phyloP scores from a whole-genome alignment of 2,888 invertebrate species.

The Alloscopus bannaensis region DNA sequence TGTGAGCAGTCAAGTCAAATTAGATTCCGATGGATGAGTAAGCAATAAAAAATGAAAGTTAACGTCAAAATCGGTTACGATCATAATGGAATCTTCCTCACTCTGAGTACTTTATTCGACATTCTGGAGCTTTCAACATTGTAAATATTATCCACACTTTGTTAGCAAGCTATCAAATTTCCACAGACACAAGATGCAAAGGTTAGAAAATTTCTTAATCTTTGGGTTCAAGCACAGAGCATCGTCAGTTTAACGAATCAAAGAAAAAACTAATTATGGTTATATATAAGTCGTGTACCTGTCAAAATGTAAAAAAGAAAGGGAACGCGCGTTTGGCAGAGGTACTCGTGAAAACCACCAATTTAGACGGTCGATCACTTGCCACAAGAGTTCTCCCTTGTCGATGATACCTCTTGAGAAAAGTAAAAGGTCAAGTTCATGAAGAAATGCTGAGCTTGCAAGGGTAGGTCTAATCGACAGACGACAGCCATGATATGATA shows the following conservation, averaged over 20 bases:
- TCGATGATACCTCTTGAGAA: slow-evolving; percentile 9
- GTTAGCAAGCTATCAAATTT: too few relatives aligned
- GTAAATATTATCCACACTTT: too few relatives aligned
- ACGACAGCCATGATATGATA: slow-evolving; percentile 13
- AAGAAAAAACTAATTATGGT: background rate
- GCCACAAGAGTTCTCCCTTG: background rate
- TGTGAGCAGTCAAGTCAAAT: background rate
- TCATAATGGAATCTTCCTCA: too few relatives aligned
- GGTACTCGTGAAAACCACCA: slow-evolving; percentile 13
- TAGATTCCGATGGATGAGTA: too few relatives aligned
- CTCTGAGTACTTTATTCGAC: too few relatives aligned
- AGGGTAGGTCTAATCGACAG: slow-evolving; percentile 7
- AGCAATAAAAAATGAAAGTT: slow-evolving; percentile 9
- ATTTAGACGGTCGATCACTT: slow-evolving; percentile 8
- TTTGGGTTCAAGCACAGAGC: background rate
- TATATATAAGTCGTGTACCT: background rate
- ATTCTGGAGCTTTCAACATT: too few relatives aligned
- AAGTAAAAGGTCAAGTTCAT: slow-evolving; percentile 54
- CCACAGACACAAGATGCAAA: slow-evolving; percentile 1
- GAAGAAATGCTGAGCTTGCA: slow-evolving; percentile 31
- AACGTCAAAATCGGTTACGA: too few relatives aligned
- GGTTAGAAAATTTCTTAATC: background rate
- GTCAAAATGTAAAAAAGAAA: slow-evolving; percentile 14
- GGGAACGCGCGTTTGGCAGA: background rate
- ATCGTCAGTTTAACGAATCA: background rate